These are phyloP conservation scores for Clarias laeviceps DNA, from an alignment of 2,797 vertebrate genomes.

Conservation along the genomic window DNA sequence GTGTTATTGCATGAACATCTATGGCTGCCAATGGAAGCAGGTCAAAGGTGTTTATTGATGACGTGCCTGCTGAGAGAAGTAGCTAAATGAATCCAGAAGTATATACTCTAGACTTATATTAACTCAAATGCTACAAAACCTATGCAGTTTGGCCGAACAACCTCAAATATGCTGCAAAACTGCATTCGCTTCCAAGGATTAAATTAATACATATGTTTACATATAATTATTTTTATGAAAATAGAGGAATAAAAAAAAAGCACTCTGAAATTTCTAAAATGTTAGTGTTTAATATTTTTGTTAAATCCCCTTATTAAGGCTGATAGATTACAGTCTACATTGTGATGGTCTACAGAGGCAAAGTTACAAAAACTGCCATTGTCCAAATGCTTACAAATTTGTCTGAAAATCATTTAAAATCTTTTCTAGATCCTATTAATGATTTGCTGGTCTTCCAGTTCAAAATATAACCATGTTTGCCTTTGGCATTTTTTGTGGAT, in stretches of 20 bases:
- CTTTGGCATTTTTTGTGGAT: neutral
- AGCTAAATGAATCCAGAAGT: neutral
- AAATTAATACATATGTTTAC: neutral
- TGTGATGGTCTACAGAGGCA: neutral
- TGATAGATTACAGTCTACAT: neutral
- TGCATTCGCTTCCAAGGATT: neutral
- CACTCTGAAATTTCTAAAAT: neutral
- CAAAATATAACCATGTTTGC: neutral
- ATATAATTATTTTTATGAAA: neutral
- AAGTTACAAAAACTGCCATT: neutral
- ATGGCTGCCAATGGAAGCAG: neutral
- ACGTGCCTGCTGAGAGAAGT: too few relatives aligned
- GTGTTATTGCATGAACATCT: neutral
- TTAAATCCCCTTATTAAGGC: neutral
- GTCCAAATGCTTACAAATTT: neutral
- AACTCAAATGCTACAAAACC: neutral
- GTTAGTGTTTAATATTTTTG: neutral
- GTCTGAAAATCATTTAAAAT: neutral
- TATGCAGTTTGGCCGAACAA: neutral
- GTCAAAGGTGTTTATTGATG: too few relatives aligned
- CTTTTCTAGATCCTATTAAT: neutral
- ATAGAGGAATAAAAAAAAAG: neutral
- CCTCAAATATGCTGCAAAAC: neutral
- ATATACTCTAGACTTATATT: neutral
- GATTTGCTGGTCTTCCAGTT: neutral